Percentiles rank a stretch among this genome's conserved stretches.
These are phyloP conservation scores for Belonocnema kinseyi DNA, from an alignment of 1,140 invertebrate species.

Conservation along the genomic window DNA sequence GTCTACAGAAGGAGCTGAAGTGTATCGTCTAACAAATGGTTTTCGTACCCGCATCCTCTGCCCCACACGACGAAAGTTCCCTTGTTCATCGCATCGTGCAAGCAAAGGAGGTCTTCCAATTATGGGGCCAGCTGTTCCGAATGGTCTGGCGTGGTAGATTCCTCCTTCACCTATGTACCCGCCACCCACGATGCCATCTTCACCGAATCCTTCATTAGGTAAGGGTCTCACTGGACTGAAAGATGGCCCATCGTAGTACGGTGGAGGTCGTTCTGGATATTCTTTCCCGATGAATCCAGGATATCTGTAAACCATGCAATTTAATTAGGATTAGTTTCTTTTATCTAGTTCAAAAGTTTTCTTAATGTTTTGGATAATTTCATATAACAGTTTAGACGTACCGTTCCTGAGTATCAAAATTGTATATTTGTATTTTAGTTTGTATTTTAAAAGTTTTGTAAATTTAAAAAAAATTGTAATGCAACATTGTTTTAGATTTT, in stretches of 20 bases:
- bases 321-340: neutral
- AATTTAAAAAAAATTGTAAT: too few relatives aligned
- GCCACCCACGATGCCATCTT: constrained; percentile 67
- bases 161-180: constrained; percentile 72
- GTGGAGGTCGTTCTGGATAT: constrained; percentile 60
- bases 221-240: constrained; percentile 59
- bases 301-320: constrained; percentile 44
- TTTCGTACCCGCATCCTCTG: constrained; percentile 84
- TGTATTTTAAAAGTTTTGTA: too few relatives aligned
- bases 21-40: constrained; percentile 85
- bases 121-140: constrained; percentile 67
- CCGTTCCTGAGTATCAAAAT: too few relatives aligned
- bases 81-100: constrained; percentile 84
- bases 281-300: constrained; percentile 61
- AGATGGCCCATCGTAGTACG: constrained; percentile 58
- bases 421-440: too few relatives aligned
- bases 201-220: constrained; percentile 68
- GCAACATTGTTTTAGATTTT: too few relatives aligned
- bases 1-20: constrained; percentile 82
- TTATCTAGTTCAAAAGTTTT: too few relatives aligned
- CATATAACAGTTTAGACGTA: too few relatives aligned
- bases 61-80: constrained; percentile 88
- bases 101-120: constrained; percentile 71
- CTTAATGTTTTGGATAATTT: too few relatives aligned
- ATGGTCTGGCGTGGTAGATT: constrained; percentile 67